Evolutionary conservation across 2,888 invertebrate genomes (phyloP).

Genomic region (Hyposoter didymator): DNA sequence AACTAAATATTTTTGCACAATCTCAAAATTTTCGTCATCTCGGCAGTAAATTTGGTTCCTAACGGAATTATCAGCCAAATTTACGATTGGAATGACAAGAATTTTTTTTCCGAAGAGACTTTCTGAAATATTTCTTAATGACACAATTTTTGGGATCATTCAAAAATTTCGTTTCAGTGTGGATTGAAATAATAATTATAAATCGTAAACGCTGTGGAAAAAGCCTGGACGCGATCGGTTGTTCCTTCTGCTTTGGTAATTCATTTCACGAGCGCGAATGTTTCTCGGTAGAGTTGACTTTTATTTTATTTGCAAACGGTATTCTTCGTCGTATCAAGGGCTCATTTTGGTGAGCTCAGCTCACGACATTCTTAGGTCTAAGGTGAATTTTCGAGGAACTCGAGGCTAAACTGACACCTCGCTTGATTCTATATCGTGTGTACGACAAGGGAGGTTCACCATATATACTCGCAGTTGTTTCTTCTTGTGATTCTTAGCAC

Average conservation of each 20-base stretch:
- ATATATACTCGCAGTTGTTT: slow-evolving; percentile 26
- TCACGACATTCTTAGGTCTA: slow-evolving; percentile 50
- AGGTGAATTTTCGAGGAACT: slow-evolving; percentile 64
- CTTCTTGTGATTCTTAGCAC: slow-evolving; percentile 40
- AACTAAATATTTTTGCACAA: too few relatives aligned
- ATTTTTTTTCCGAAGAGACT: too few relatives aligned
- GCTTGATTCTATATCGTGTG: slow-evolving; percentile 10
- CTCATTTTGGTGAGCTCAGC: slow-evolving; percentile 31
- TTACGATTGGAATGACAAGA: too few relatives aligned
- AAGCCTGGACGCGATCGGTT: too few relatives aligned
- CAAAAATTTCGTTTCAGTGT: too few relatives aligned
- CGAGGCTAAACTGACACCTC: slow-evolving; percentile 58
- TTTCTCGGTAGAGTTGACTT: not conserved
- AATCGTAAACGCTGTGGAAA: too few relatives aligned
- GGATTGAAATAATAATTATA: too few relatives aligned
- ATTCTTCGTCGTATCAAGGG: slow-evolving; percentile 33
- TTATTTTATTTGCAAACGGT: slow-evolving; percentile 3
- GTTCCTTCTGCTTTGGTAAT: not conserved
- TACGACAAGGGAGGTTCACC: slow-evolving; percentile 17
- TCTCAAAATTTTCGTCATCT: too few relatives aligned
- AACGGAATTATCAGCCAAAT: too few relatives aligned
- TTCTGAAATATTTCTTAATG: too few relatives aligned
- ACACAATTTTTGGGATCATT: too few relatives aligned
- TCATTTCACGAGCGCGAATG: not conserved
- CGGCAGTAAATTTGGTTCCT: too few relatives aligned